Base-by-base conservation (phyloP, 35 echinoderm and acorn worm species). In the Holothuria glaberrima region DNA sequence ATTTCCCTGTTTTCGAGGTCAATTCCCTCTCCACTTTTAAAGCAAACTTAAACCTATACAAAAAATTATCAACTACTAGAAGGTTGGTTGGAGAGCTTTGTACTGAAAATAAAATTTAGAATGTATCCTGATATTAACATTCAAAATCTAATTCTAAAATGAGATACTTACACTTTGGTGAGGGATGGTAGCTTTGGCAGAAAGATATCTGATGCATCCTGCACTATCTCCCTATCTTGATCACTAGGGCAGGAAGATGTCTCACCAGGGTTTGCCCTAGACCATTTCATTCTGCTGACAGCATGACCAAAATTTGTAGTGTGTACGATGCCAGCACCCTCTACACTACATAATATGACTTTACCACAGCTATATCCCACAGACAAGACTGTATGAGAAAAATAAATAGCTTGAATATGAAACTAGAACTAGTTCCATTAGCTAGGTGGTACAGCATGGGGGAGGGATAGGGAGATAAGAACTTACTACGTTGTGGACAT, bases 301-400 rank as follows among this genome's bases (percentile, higher is more conserved):
- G 90, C n/a, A 18, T 74, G 52, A 21, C 44, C 62, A 29, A 95
- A 50, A 9, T 73, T 44, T 0, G 80, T 75, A 4, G 82, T 93
- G 75, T 99, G 97, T 3, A 99, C 48, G 28, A 95, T 75, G 36
- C 91, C 91, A 20, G 97, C 97, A 38, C 94, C 94, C 59, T 99
- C 93, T 12, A 99, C 97, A 89, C 91, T 92, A 72, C 93, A 95
- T 14, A 99, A 67, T 6, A 99, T n/a, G 9, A 99, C 18, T 66
- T 89, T 77, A 25, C 97, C 97, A 70, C 91, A 68, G 26, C 30
- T 69, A 74, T 99, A 99, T 26, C 97, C 94, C n/a, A 99, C 90
- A 60, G 97, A 81, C 12, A 99, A 84, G 2, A 95, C 97, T 99
- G 36, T 68, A 44, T 41, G 38, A 82, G 12, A 59, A 54, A 90